Base-by-base conservation (phyloP, 2,888 invertebrate species). In the Sarcophaga caerulescens region DNA sequence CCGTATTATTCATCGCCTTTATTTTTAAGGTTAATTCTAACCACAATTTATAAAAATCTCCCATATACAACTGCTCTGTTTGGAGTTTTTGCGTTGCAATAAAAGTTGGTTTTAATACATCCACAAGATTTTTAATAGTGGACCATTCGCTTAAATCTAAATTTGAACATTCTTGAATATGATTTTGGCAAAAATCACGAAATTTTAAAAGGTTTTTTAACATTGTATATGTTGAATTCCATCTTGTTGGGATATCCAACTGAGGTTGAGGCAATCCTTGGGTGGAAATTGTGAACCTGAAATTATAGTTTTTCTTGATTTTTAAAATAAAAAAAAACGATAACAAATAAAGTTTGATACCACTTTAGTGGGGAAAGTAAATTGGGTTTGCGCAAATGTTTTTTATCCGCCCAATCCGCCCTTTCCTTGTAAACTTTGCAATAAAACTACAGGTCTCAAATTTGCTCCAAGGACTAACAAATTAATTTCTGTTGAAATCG, bases 151-250 rank as follows among this genome's bases (percentile, higher is more conserved):
- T 4, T 57, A 4, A 12, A 25, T 57, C 21, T 14, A 71, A 59
- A 3, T 71, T 71, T 14, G 11, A 4, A 25, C 25, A 68, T 17
- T 45, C 11, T 59, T 71, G n/a, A 35, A 71, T 17, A 23, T 68
- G 45, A 3, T 17, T 11, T 57, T 59, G 59, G 23, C 71, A 73
- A 25, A 73, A 73, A 23, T 25, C 14, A 4, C 21, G 6, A 59
- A 57, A 73, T 2, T 10, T 17, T 52, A 35, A 17, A 59, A 73
- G 71, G 4, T 19, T 45, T 35, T 60, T 11, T 17, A 73, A 52
- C 71, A 73, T 73, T 11, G 8, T 19, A 52, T 21, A 73, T 8
- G 21, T 73, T 25, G 73, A 73, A 25, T 73, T 73, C 62, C 73
- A 73, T 17, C 73, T 3, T 17, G 73, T 73, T 44, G 73, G 3